A percentile compares a stretch with the other conserved stretches of the same genome.
Conservation (phyloP, 1,140 invertebrate genomes). For the Andrena cerasifolii region DNA sequence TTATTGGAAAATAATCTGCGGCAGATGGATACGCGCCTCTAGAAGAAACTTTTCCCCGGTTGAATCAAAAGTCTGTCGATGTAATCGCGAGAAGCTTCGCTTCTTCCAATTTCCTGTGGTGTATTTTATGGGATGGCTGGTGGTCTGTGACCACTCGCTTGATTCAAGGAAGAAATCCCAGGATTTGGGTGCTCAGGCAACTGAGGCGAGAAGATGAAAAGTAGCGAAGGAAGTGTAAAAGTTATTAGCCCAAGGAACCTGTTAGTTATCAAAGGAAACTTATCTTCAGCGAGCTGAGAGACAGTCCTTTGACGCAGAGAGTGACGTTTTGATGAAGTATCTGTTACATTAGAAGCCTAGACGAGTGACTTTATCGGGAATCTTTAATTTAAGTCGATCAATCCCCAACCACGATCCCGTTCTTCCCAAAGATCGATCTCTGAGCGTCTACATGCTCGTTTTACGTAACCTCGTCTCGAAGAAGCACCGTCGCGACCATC, state of each 20-base stretch:
- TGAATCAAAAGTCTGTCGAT: too few relatives aligned
- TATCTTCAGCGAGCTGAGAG: conserved; percentile 3
- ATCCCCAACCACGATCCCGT: background rate
- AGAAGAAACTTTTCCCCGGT: background rate
- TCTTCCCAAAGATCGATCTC: conserved; percentile 19
- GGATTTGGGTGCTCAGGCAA: too few relatives aligned
- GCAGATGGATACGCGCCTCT: conserved; percentile 47
- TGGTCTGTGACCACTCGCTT: background rate
- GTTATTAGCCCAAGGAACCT: background rate
- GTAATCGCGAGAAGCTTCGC: background rate
- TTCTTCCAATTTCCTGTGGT: background rate
- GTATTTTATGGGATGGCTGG: background rate
- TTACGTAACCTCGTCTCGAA: background rate
- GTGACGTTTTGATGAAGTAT: conserved; percentile 30
- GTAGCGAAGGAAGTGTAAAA: too few relatives aligned
- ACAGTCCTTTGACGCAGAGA: background rate
- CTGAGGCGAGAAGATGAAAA: too few relatives aligned
- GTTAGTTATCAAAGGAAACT: background rate
- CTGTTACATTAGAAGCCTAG: background rate
- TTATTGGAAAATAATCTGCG: conserved; percentile 53
- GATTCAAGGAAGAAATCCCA: background rate
- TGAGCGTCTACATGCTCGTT: background rate
- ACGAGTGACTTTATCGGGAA: conserved; percentile 21
- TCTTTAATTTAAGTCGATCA: conserved; percentile 45
- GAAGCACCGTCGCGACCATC: background rate